Evolutionary conservation across 2,113 vertebrate species (phyloP).

Genomic region (Ariopsis seemanni): DNA sequence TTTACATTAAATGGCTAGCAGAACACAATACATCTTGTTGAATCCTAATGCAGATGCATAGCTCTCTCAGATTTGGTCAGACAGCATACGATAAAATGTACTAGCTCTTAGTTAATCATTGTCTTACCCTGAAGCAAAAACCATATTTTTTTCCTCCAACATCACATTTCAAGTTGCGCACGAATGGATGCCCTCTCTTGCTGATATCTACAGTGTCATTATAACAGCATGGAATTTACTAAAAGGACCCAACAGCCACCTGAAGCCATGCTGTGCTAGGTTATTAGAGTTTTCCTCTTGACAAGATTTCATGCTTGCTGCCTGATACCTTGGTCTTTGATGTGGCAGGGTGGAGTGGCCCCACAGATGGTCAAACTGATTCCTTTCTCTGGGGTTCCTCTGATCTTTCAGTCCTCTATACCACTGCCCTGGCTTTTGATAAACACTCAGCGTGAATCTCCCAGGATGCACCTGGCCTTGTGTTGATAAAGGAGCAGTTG

Average conservation of each 20-base stretch:
- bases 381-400: conserved; percentile 50
- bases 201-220: conserved; percentile 42
- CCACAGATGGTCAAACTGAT: conserved; percentile 26
- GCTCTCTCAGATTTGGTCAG: conserved; percentile 1
- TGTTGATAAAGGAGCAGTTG: conserved; percentile 73
- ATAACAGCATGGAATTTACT: conserved; percentile 7
- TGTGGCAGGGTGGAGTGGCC: conserved; percentile 44
- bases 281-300: conserved; percentile 44
- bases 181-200: conserved; percentile 34
- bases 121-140: conserved; percentile 37
- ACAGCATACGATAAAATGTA: conserved; percentile 29
- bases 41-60: conserved; percentile 2
- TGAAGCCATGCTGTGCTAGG: conserved; percentile 31
- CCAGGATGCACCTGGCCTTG: conserved; percentile 73
- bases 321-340: conserved; percentile 50
- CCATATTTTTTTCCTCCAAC: conserved; percentile 19
- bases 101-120: conserved; percentile 41
- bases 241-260: conserved; percentile 22
- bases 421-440: conserved; percentile 60
- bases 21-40: neutral
- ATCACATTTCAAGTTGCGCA: conserved; percentile 29
- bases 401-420: conserved; percentile 52
- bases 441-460: conserved; percentile 70
- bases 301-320: conserved; percentile 46
- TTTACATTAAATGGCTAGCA: neutral